Conservation (phyloP, 2,888 invertebrate genomes). For the Girardia tigrina region DNA sequence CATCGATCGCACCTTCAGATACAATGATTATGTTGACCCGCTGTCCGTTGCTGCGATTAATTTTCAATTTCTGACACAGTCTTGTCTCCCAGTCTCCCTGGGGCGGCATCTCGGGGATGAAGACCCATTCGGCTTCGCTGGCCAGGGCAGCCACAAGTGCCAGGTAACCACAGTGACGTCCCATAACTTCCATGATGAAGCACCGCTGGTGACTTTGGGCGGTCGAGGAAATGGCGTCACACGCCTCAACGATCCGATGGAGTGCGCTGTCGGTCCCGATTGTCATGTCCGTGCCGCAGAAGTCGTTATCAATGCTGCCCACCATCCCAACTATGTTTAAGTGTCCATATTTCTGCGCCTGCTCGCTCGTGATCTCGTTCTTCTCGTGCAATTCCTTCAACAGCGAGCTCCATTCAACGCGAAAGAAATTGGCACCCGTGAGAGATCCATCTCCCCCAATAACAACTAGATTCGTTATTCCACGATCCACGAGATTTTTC, state of each 20-base stretch:
- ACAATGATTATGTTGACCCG: slow-evolving; percentile 93
- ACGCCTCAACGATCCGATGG: slow-evolving; percentile 91
- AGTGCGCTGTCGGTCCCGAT: slow-evolving; percentile 84
- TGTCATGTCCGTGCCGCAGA: slow-evolving; percentile 99
- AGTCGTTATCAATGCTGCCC: slow-evolving; percentile 98
- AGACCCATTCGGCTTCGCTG: slow-evolving; percentile 88
- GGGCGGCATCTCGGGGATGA: slow-evolving; percentile 93
- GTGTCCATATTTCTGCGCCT: slow-evolving; percentile 49
- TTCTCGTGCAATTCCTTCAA: slow-evolving; percentile 66
- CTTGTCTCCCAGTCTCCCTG: slow-evolving; percentile 74
- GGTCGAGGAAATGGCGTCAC: slow-evolving; percentile 92
- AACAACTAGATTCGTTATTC: slow-evolving; percentile 80
- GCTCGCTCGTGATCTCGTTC: slow-evolving; percentile 35
- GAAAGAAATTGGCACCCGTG: slow-evolving; percentile 80
- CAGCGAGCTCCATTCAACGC: slow-evolving; percentile 76
- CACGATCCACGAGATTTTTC: slow-evolving; percentile 70
- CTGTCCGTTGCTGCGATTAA: slow-evolving; percentile 76
- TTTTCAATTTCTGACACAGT: slow-evolving; percentile 80
- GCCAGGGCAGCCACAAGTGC: slow-evolving; percentile 85
- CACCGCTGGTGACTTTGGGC: slow-evolving; percentile 84
- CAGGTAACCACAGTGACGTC: slow-evolving; percentile 97
- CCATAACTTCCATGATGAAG: slow-evolving; percentile 99
- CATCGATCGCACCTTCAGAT: slow-evolving; percentile 91
- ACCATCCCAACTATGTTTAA: slow-evolving; percentile 92
- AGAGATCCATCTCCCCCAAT: slow-evolving; percentile 97